Evolutionary conservation across 2,113 vertebrate species (phyloP).

Genomic region (Haemorhous mexicanus): DNA sequence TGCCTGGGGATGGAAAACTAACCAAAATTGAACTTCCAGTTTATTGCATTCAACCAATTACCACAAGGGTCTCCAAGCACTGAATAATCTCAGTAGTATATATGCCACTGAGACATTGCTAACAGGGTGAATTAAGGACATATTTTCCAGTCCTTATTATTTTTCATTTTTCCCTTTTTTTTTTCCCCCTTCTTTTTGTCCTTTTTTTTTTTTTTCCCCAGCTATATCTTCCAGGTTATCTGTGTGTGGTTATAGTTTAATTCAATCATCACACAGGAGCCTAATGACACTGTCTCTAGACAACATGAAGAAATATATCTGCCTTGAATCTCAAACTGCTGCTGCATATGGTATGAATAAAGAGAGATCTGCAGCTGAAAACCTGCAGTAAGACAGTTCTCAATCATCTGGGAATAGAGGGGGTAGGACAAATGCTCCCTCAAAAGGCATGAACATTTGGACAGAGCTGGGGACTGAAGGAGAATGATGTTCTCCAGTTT

Average conservation of each 20-base stretch:
- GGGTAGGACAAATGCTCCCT: constrained; percentile 89
- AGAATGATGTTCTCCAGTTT: constrained; percentile 99
- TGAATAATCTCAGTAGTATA: not conserved
- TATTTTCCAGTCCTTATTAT: constrained; percentile 43
- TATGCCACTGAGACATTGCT: not conserved
- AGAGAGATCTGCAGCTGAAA: constrained; percentile 77
- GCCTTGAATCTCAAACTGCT: constrained; percentile 72
- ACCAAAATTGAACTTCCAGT: constrained; percentile 26
- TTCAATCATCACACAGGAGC: constrained; percentile 70
- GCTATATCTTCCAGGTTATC: constrained; percentile 56
- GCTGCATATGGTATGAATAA: constrained; percentile 82
- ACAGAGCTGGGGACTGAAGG: constrained; percentile 89
- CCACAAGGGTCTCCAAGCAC: constrained; percentile 23
- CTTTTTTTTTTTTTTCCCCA: not conserved
- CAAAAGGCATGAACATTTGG: constrained; percentile 96
- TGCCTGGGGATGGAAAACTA: constrained; percentile 2
- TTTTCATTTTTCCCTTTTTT: not conserved
- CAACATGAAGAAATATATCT: constrained; percentile 73
- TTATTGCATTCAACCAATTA: constrained; percentile 14
- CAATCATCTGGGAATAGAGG: constrained; percentile 89
- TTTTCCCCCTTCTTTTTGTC: not conserved
- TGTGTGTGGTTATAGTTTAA: constrained; percentile 68
- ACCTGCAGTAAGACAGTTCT: constrained; percentile 87
- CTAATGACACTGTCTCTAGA: constrained; percentile 75
- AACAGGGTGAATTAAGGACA: constrained; percentile 56